These are phyloP conservation scores for Triplophysa rosa DNA, from an alignment of 2,113 vertebrate genomes.

Conservation along the genomic window DNA sequence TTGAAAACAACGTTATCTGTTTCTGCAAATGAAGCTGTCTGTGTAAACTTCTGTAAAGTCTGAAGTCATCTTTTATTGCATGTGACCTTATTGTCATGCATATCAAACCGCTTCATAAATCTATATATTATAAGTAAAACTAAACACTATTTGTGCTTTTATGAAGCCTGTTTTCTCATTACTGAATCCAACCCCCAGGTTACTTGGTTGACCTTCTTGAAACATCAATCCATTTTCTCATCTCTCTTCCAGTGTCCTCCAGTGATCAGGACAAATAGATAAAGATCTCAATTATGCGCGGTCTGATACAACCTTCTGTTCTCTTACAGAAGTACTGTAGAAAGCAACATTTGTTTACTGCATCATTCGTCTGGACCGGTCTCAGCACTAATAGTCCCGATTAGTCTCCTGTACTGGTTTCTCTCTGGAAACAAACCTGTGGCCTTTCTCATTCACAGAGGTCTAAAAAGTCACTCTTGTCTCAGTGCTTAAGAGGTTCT, in stretches of 20 bases:
- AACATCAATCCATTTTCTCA: not conserved
- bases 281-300: constrained; percentile 10
- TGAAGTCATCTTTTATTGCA: too few species aligned
- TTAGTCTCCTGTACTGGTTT: constrained; percentile 21
- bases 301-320: not conserved
- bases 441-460: constrained; percentile 22
- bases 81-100: too few species aligned
- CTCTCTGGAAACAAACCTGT: constrained; percentile 5
- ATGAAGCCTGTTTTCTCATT: too few species aligned
- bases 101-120: not conserved
- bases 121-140: too few species aligned
- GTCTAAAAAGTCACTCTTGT: constrained; percentile 34
- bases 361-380: not conserved
- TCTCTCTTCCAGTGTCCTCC: not conserved
- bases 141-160: too few species aligned
- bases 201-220: not conserved
- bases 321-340: constrained; percentile 12
- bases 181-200: too few species aligned
- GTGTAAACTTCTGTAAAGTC: too few species aligned
- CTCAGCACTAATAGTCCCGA: not conserved
- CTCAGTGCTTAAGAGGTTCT: constrained; percentile 18
- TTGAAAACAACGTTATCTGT: too few species aligned
- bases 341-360: constrained; percentile 27
- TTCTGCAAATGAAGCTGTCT: too few species aligned
- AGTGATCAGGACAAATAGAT: not conserved